Evolutionary conservation across 2,113 vertebrate species (phyloP).

Genomic region (Neodon shergylaensis): DNA sequence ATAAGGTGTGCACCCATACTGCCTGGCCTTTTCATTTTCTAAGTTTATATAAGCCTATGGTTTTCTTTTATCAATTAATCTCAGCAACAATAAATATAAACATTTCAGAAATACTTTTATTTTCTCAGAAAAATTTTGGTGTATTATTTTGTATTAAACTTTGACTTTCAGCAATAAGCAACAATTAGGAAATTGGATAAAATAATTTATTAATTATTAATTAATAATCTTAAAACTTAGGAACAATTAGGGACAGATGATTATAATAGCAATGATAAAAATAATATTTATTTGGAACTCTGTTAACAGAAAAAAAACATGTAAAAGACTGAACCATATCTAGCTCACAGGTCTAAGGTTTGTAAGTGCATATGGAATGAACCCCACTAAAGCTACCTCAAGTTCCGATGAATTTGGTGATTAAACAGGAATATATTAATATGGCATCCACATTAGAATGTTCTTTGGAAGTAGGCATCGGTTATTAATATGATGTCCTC

Average conservation of each 20-base stretch:
- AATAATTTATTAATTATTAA: background rate
- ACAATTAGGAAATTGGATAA: conserved; percentile 22
- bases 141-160: conserved; percentile 9
- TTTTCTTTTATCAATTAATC: conserved; percentile 48
- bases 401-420: background rate
- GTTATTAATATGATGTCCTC: background rate
- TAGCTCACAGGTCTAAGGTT: background rate
- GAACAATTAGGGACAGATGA: background rate
- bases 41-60: background rate
- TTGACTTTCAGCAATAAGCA: background rate
- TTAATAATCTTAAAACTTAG: background rate
- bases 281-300: background rate
- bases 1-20: no score
- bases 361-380: background rate
- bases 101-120: background rate
- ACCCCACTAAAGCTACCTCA: background rate
- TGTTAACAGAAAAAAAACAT: conserved; percentile 11
- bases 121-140: conserved; percentile 24
- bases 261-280: background rate
- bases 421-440: background rate
- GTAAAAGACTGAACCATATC: background rate
- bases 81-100: background rate
- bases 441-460: background rate
- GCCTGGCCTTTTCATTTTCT: background rate
- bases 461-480: background rate